Conservation (phyloP, 2,113 vertebrate genomes). For the Apodemus speciosus region DNA sequence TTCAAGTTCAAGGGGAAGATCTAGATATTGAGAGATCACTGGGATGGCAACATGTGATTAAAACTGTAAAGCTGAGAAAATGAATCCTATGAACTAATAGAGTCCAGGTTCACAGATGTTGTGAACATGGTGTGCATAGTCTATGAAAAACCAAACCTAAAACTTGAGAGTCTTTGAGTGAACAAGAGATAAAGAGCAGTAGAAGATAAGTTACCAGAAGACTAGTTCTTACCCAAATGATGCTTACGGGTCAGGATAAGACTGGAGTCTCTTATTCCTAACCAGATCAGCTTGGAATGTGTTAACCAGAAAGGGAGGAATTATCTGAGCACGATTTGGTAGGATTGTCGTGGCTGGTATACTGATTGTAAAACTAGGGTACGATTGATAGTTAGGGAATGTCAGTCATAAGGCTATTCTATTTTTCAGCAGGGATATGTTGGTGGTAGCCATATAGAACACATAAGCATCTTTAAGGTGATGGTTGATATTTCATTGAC, state of each 20-base stretch:
- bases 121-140: not conserved
- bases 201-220: accelerated
- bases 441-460: not conserved
- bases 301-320: not conserved
- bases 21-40: not conserved
- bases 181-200: not conserved
- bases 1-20: not conserved
- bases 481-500: not conserved
- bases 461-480: not conserved
- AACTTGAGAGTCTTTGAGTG: not conserved
- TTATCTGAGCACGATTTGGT: not conserved
- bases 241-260: not conserved
- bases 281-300: not conserved
- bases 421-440: not conserved
- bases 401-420: not conserved
- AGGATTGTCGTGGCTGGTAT: not conserved
- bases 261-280: not conserved
- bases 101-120: not conserved
- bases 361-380: not conserved
- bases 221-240: accelerated
- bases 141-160: not conserved
- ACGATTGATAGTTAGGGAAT: not conserved
- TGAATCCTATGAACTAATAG: not conserved
- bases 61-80: not conserved
- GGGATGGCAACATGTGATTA: not conserved